phyloP scores from a whole-genome alignment of 2,797 vertebrate genomes.

The Pipistrellus pygmaeus region DNA sequence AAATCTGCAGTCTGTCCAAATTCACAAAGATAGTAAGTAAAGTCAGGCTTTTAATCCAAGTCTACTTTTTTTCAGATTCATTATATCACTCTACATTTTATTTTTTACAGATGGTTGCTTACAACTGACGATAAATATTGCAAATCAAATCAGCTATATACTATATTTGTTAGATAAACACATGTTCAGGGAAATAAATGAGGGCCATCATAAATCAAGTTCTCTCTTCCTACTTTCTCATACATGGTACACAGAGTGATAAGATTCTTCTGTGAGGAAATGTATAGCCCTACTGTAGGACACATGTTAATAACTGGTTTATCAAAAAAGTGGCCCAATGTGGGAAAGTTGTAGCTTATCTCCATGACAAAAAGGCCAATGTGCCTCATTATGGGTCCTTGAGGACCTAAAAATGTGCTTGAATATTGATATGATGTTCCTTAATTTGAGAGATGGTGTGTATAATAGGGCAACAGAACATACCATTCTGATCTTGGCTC shows the following conservation, averaged over 20 bases:
- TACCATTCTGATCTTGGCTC: not conserved
- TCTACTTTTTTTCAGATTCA: not conserved
- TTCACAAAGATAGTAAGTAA: not conserved
- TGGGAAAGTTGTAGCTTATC: not conserved
- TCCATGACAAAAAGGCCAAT: not conserved
- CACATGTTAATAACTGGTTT: not conserved
- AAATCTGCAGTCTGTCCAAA: not conserved
- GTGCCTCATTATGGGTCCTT: not conserved
- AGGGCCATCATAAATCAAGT: not conserved
- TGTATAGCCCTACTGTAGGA: not conserved
- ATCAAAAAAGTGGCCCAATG: not conserved
- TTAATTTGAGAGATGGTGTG: not conserved
- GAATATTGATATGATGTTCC: not conserved
- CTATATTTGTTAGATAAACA: not conserved
- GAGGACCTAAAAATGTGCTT: not conserved
- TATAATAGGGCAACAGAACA: not conserved
- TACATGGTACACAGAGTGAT: not conserved
- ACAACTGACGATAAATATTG: not conserved
- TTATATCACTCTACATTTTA: not conserved
- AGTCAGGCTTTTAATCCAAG: conserved; percentile 8
- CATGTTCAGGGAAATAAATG: not conserved
- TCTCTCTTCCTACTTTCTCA: not conserved
- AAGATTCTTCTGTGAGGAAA: not conserved
- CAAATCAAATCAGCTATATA: not conserved
- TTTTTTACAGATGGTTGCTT: not conserved